Conservation (phyloP, 2,888 invertebrate species). For the Morpho deidamia region DNA sequence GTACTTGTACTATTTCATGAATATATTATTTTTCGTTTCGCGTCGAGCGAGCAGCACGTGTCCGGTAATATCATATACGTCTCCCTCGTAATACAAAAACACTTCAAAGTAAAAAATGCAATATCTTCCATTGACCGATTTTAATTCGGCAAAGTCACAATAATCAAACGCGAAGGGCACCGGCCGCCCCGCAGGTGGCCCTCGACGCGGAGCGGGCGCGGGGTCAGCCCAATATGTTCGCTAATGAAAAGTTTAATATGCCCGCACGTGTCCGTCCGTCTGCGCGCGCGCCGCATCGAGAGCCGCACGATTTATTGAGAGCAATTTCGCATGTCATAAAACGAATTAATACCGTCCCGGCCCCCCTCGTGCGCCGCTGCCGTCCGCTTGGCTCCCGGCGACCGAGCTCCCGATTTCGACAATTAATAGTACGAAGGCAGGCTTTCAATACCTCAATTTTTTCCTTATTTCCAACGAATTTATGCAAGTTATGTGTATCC, state of each 20-base stretch:
- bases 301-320: constrained; percentile 64
- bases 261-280: constrained; percentile 60
- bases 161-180: not conserved
- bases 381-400: not conserved
- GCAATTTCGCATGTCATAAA: constrained; percentile 77
- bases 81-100: too few species aligned
- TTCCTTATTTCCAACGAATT: too few species aligned
- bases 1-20: too few species aligned
- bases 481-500: too few species aligned
- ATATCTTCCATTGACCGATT: not conserved
- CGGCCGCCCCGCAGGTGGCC: constrained; percentile 23
- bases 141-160: constrained; percentile 15
- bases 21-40: too few species aligned
- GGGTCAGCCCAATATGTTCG: constrained; percentile 14
- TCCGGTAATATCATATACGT: too few species aligned
- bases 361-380: not conserved
- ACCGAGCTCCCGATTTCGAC: too few species aligned
- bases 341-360: constrained; percentile 59
- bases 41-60: too few species aligned
- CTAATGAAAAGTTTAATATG: constrained; percentile 51
- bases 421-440: not conserved
- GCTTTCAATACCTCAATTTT: too few species aligned
- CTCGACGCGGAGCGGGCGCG: constrained; percentile 39
- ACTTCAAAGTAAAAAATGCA: not conserved
- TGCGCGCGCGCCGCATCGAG: constrained; percentile 3